Evolutionary conservation across 2,797 vertebrate genomes (phyloP).

Genomic region (Falco naumanni): DNA sequence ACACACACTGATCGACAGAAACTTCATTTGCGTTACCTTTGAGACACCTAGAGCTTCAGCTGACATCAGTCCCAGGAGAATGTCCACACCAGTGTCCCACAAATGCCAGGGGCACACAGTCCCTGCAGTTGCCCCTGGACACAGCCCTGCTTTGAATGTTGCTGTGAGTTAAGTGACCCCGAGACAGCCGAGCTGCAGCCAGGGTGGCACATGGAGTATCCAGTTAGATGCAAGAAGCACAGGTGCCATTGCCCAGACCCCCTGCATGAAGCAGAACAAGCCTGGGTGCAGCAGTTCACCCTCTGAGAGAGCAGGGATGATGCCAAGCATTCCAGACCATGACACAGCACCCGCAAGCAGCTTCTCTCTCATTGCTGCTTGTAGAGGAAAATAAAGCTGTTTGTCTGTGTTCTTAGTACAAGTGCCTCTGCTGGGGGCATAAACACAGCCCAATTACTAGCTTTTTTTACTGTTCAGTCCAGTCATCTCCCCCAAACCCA

Average conservation of each 20-base stretch:
- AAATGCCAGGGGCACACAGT: background rate
- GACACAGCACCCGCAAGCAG: background rate
- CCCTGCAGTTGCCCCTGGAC: background rate
- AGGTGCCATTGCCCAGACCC: background rate
- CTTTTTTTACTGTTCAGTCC: background rate
- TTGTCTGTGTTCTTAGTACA: background rate
- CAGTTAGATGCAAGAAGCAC: background rate
- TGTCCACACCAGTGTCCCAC: background rate
- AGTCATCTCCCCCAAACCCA: background rate
- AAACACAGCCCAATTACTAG: background rate
- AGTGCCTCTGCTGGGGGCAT: background rate
- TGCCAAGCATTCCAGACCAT: too few relatives aligned
- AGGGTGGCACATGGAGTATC: background rate
- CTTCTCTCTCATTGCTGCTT: background rate
- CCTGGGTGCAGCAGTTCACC: background rate
- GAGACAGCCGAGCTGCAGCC: background rate
- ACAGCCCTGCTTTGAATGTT: background rate
- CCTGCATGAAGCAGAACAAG: background rate
- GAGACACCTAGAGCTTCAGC: background rate
- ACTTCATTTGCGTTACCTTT: background rate
- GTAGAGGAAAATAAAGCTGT: background rate
- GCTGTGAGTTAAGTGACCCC: background rate
- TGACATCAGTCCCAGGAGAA: background rate
- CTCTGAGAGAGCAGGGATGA: too few relatives aligned
- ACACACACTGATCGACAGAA: background rate